A percentile compares a stretch with the other conserved stretches of the same genome.
Conservation (phyloP, 1,140 invertebrate genomes). For the Homalodisca vitripennis region DNA sequence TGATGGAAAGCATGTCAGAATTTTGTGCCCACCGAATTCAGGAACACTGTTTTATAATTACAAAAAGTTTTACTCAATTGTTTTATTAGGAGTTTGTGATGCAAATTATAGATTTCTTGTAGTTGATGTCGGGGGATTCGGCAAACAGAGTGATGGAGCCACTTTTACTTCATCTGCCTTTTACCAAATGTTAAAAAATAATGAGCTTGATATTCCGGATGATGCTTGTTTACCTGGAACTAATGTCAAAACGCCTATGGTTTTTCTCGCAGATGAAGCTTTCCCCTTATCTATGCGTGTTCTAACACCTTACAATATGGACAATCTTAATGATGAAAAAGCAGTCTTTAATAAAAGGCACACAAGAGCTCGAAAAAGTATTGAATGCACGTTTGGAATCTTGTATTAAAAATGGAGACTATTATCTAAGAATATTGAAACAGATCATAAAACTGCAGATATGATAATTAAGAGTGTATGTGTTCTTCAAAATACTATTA, state of each 20-base stretch:
- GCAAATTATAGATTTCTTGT: constrained; percentile 49
- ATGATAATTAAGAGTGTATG: too few species aligned
- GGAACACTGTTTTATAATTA: constrained; percentile 49
- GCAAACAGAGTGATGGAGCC: constrained; percentile 37
- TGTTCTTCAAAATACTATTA: too few species aligned
- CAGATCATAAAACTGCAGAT: too few species aligned
- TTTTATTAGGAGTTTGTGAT: constrained; percentile 52
- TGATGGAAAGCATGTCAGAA: constrained; percentile 49
- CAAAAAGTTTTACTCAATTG: constrained; percentile 49
- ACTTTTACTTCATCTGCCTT: constrained; percentile 25
- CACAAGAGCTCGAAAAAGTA: constrained; percentile 8
- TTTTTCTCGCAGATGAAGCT: constrained; percentile 21
- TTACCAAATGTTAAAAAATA: constrained; percentile 14
- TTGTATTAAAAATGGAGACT: constrained; percentile 26
- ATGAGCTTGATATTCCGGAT: constrained; percentile 4
- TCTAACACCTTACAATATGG: constrained; percentile 12
- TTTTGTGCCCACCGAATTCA: constrained; percentile 43
- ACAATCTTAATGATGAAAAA: constrained; percentile 17
- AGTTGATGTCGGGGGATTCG: constrained; percentile 49
- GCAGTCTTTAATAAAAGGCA: constrained; percentile 10
- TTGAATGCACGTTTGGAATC: constrained; percentile 20
- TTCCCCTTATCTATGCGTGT: constrained; percentile 6
- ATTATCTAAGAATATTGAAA: constrained; percentile 23
- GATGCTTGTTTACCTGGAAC: constrained; percentile 11
- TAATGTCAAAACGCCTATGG: constrained; percentile 1